Conservation (phyloP, 2,888 invertebrate genomes). For the Augiades crinisus region DNA sequence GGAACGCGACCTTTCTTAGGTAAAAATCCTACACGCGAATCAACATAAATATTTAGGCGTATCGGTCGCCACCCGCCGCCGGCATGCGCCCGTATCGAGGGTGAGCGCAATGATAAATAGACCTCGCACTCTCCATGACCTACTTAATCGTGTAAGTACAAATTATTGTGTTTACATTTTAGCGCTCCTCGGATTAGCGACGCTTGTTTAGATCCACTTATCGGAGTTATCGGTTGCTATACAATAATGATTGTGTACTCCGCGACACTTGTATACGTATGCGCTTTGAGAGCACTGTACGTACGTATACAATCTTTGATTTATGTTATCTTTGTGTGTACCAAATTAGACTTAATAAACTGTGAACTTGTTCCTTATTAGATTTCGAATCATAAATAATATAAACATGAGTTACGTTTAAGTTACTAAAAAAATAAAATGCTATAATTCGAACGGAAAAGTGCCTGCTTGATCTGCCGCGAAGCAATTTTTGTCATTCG, state of each 20-base stretch:
- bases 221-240: slow-evolving; percentile 19
- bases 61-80: slow-evolving; percentile 10
- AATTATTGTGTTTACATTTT: slow-evolving; percentile 14
- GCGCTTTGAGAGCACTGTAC: no score
- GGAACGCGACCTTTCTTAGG: background rate
- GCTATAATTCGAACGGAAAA: no score
- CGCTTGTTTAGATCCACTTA: background rate
- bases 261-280: no score
- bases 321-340: no score
- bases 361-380: no score
- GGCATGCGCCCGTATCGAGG: slow-evolving; percentile 28
- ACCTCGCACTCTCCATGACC: slow-evolving; percentile 31
- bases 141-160: slow-evolving; percentile 17
- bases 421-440: no score
- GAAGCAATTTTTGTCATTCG: no score
- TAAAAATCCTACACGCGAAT: background rate
- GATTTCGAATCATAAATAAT: no score
- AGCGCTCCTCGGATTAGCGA: slow-evolving; percentile 8
- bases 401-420: no score
- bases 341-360: no score
- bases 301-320: no score
- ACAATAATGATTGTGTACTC: slow-evolving; percentile 9
- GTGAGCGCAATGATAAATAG: slow-evolving; percentile 18
- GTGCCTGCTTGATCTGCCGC: no score
- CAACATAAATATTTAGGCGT: slow-evolving; percentile 27